A percentile compares a stretch with the other conserved stretches of the same genome.
Conservation (phyloP, 2,113 vertebrate species). For the Corythaixoides concolor region DNA sequence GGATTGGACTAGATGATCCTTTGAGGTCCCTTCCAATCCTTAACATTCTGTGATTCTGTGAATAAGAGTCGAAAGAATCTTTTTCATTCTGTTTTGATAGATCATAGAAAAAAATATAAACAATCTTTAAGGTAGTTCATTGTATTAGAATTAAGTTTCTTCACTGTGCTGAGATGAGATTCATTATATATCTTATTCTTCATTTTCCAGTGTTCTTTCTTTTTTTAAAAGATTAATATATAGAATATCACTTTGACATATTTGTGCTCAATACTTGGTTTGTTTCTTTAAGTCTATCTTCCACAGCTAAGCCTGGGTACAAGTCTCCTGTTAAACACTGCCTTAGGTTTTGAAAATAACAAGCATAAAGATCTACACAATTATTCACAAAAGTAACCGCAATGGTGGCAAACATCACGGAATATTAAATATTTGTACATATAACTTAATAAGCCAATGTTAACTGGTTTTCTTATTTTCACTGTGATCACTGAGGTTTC, state of each 20-base stretch:
- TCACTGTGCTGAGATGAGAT: background rate
- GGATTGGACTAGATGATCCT: too few relatives aligned
- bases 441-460: background rate
- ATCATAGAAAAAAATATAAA: background rate
- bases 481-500: slow-evolving; percentile 29
- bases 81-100: background rate
- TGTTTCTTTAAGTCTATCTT: background rate
- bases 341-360: background rate
- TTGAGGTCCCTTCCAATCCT: too few relatives aligned
- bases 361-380: background rate
- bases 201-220: background rate
- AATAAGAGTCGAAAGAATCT: background rate
- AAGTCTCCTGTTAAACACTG: background rate
- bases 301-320: background rate
- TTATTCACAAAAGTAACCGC: background rate
- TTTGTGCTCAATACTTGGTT: background rate
- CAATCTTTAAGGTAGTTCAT: background rate
- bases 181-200: background rate
- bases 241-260: background rate
- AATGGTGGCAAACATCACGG: background rate
- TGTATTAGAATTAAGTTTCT: background rate
- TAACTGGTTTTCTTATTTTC: background rate
- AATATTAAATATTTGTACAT: background rate
- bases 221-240: background rate
- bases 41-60: too few relatives aligned